These are phyloP conservation scores for Mus spretus DNA, from an alignment of 2,797 vertebrate genomes.

Conservation along the genomic window DNA sequence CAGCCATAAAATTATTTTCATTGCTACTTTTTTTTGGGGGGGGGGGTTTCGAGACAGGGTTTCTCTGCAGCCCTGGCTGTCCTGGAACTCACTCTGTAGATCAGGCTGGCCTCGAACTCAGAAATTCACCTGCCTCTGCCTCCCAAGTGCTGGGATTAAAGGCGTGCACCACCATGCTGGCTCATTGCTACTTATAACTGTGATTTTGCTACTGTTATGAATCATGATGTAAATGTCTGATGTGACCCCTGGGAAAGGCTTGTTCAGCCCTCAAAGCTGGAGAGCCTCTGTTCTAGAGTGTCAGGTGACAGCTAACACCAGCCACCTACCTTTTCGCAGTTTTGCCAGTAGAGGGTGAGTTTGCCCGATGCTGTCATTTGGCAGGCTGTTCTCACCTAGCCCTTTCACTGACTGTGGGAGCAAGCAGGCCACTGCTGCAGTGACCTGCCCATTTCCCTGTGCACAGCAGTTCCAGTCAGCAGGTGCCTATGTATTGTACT, in stretches of 20 bases:
- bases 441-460: not conserved
- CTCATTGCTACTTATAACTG: not conserved
- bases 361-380: not conserved
- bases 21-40: not conserved
- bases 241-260: not conserved
- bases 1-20: not conserved
- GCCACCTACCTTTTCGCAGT: not conserved
- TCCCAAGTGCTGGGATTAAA: too few species aligned
- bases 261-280: not conserved
- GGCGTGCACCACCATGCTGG: too few species aligned
- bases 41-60: too few species aligned
- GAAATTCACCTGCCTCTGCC: too few species aligned
- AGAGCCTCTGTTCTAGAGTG: not conserved
- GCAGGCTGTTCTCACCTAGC: conserved; percentile 27
- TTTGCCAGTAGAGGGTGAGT: not conserved
- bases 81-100: too few species aligned
- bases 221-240: not conserved
- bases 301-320: not conserved
- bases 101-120: too few species aligned
- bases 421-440: not conserved
- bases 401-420: not conserved
- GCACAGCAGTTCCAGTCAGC: not conserved
- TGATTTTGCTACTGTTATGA: not conserved
- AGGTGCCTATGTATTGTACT: not conserved
- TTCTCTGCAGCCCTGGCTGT: too few species aligned